These are phyloP conservation scores for Andrena fulva DNA, from an alignment of 2,888 invertebrate genomes.

Conservation along the genomic window DNA sequence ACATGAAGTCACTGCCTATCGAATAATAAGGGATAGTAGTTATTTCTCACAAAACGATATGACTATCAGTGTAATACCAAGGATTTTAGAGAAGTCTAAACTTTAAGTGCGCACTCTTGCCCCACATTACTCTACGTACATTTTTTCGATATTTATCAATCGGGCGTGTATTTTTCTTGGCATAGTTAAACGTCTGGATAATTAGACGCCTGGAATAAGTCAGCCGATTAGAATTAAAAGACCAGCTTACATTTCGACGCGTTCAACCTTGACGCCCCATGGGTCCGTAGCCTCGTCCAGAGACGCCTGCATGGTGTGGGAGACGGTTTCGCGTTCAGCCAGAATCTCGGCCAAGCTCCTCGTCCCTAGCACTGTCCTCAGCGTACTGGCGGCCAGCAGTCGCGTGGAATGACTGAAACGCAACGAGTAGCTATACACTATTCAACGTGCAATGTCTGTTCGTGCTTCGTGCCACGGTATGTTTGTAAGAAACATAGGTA, in stretches of 20 bases:
- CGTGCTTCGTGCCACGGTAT: not conserved
- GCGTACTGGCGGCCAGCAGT: constrained; percentile 92
- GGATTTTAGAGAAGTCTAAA: too few species aligned
- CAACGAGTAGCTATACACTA: not conserved
- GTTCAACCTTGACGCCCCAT: constrained; percentile 97
- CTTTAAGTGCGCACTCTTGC: too few species aligned
- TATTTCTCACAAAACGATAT: too few species aligned
- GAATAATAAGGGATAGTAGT: too few species aligned
- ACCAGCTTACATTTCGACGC: constrained; percentile 95
- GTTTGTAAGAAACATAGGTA: too few species aligned
- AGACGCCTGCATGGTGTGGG: constrained; percentile 94
- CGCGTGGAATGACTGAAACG: constrained; percentile 91
- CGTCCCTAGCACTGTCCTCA: constrained; percentile 96
- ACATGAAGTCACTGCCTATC: too few species aligned
- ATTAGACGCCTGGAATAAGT: not conserved
- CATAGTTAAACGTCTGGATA: too few species aligned
- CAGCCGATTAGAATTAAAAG: not conserved
- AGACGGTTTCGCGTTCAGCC: constrained; percentile 96
- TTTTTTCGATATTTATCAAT: constrained; percentile 33
- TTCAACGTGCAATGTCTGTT: not conserved
- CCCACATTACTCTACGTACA: too few species aligned
- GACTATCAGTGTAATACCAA: too few species aligned
- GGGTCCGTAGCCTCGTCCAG: constrained; percentile 95
- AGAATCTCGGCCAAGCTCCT: constrained; percentile 96
- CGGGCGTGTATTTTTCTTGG: not conserved